Evolutionary conservation across 64 coral and sea anemone genomes (phyloP), one percentile per base, ranked within the genome.

Genomic region (Exaiptasia diaphana): DNA sequence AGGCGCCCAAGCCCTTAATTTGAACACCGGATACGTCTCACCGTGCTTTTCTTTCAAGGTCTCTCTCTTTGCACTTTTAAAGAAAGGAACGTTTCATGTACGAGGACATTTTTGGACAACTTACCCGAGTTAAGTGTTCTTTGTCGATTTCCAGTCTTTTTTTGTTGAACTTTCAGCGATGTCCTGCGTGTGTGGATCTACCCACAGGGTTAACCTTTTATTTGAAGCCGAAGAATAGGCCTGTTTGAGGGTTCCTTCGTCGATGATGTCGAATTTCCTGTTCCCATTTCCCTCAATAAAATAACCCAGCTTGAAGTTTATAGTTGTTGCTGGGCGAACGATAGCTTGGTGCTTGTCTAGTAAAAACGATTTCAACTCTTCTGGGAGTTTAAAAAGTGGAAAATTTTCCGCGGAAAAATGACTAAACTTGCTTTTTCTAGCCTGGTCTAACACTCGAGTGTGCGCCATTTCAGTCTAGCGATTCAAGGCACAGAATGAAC

Each of bases 221-320:
- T 37, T 2, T 39, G 33, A 42, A 20, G 41, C 17, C 55, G 31
- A 18, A 25, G 61, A 33, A 40, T 46, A 80, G 12, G 77, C 77
- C 26, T 54, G 54, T 38, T 57, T 40, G 27, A 80, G 77, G 22
- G 77, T 64, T 8, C 13, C 29, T 64, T 43, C 18, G 50, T 80
- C 77, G 14, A 80, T 20, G 30, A 80, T 80, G 29, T 80, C 77
- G 62, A 80, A 80, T 28, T 80, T 80, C 64, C 32, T 57, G 56
- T 80, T 80, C 33, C 77, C 77, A 26, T 40, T 34, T 14, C 77
- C 58, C 22, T 80, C 77, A 18, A 80, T 36, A 27, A 80, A 80
- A 28, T 45, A 64, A 4, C 56, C 77, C 2, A 64, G 21, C 38
- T 30, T 26, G 64, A 80, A 49, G 44, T 80, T 64, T 55, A 55